Base-by-base conservation (phyloP, 2,797 vertebrate genomes). In the Onychomys arenicola region DNA sequence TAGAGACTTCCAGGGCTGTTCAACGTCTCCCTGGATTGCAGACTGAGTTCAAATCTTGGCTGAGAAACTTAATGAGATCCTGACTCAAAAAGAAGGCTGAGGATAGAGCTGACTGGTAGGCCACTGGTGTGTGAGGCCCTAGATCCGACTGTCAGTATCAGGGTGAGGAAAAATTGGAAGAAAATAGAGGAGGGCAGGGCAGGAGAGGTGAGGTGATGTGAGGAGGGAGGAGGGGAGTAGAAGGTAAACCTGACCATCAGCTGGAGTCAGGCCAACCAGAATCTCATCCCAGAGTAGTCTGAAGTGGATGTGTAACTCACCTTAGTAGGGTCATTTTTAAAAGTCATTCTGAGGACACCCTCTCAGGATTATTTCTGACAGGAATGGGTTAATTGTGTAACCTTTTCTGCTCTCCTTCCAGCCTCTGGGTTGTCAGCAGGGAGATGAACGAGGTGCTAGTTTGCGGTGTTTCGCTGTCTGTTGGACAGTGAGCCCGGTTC, bases 311-410 rank as follows among this genome's bases (percentile, higher is more conserved):
- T 25, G 67, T 86, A 95, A 93, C 91, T 96, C 75, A 82, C 84
- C 87, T 95, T 59, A 83, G 96, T 97, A 93, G 94, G 61, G 78
- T 81, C 94, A 81, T 96, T 98, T 96, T 59, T 84, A 97, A 97
- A 98, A 95, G 96, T 95, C 93, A 87, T 82, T 85, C 97, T 85
- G 92, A 96, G 95, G 94, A 96, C 96, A 91, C 90, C 89, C 96
- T 97, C 96, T 97, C 91, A 83, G 97, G 98, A 97, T 97, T 95
- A 96, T 96, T 97, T 93, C 90, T 97, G 97, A 98, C 97, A 98
- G 98, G 98, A 98, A 98, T 67, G 98, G 97, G 98, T 98, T 98
- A 98, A 98, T 98, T 97, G 97, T 86, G 89, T 98, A 97, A 98
- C 97, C 98, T 98, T 97, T 97, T 95, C 98, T 92, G 95, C 97